Evolutionary conservation across 2,797 vertebrate species (phyloP).

Genomic region (Xyrichtys novacula): DNA sequence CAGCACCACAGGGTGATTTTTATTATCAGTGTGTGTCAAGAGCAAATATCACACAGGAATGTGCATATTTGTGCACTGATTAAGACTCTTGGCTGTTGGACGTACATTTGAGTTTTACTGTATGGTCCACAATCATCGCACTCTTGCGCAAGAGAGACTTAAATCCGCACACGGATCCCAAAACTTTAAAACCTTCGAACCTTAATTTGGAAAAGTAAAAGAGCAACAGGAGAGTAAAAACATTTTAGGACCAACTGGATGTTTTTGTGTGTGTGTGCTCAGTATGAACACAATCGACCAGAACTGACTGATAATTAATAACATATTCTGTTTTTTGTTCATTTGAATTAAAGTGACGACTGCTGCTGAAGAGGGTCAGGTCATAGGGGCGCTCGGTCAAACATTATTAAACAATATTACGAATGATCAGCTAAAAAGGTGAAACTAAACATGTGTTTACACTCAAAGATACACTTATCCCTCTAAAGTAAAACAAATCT

Average conservation of each 20-base stretch:
- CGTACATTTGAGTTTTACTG: neutral
- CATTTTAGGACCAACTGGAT: neutral
- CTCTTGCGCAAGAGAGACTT: neutral
- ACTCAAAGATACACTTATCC: too few relatives aligned
- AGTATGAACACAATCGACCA: too few relatives aligned
- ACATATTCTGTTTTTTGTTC: too few relatives aligned
- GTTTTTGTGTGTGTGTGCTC: too few relatives aligned
- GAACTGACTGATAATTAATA: too few relatives aligned
- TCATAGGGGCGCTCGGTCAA: too few relatives aligned
- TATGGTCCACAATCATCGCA: neutral
- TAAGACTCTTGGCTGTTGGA: constrained; percentile 6
- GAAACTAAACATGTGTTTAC: too few relatives aligned
- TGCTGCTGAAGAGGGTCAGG: too few relatives aligned
- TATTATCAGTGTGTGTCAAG: constrained; percentile 16
- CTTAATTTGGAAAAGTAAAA: neutral
- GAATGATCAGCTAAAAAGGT: too few relatives aligned
- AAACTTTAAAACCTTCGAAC: neutral
- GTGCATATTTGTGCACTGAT: constrained; percentile 45
- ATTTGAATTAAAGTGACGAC: too few relatives aligned
- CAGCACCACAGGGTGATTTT: neutral
- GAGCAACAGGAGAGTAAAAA: neutral
- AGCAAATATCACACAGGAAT: constrained; percentile 31
- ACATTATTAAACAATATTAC: too few relatives aligned
- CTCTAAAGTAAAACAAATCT: too few relatives aligned
- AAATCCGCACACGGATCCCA: neutral